A percentile compares a stretch with the other conserved stretches of the same genome.
Conservation (phyloP, 2,797 vertebrate species). For the Eutrigla gurnardus region DNA sequence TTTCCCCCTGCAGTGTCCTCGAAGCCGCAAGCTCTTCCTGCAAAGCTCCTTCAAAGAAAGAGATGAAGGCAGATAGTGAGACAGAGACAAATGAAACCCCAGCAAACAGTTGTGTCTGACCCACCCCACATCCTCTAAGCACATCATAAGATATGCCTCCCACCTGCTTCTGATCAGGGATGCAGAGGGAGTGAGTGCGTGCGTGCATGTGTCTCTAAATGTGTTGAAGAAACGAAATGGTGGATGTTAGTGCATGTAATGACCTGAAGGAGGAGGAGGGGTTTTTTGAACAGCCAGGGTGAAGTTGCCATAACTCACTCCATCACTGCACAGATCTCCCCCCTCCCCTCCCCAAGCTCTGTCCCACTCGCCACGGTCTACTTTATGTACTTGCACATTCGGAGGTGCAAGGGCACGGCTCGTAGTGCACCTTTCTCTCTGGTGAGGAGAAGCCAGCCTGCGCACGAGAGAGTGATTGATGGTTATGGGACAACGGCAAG, state of each 20-base stretch:
- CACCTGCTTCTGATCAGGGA: slow-evolving; percentile 52
- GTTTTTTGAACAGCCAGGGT: slow-evolving; percentile 24
- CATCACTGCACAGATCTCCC: slow-evolving; percentile 36
- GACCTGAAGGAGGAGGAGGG: slow-evolving; percentile 52
- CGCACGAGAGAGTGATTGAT: slow-evolving; percentile 81
- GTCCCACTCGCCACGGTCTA: slow-evolving; percentile 55
- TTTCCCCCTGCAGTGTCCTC: slow-evolving; percentile 54
- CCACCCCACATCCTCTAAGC: slow-evolving; percentile 46
- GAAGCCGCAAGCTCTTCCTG: slow-evolving; percentile 47
- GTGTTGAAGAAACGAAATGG: slow-evolving; percentile 42
- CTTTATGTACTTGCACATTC: slow-evolving; percentile 72
- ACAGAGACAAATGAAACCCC: slow-evolving; percentile 62
- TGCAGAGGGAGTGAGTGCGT: slow-evolving; percentile 13
- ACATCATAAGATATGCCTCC: slow-evolving; percentile 56
- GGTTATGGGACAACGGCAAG: slow-evolving; percentile 82
- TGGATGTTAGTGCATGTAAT: slow-evolving; percentile 53
- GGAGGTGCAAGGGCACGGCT: slow-evolving; percentile 75
- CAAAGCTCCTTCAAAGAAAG: slow-evolving; percentile 61
- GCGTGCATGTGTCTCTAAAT: slow-evolving; percentile 21
- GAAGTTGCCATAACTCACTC: slow-evolving; percentile 66
- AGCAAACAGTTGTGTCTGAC: slow-evolving; percentile 64
- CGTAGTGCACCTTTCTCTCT: slow-evolving; percentile 63
- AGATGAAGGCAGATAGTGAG: slow-evolving; percentile 54
- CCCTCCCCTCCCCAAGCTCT: slow-evolving; percentile 28
- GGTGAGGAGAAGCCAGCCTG: slow-evolving; percentile 61